phyloP scores from a whole-genome alignment of 2,113 vertebrate genomes.

The Notechis scutatus region DNA sequence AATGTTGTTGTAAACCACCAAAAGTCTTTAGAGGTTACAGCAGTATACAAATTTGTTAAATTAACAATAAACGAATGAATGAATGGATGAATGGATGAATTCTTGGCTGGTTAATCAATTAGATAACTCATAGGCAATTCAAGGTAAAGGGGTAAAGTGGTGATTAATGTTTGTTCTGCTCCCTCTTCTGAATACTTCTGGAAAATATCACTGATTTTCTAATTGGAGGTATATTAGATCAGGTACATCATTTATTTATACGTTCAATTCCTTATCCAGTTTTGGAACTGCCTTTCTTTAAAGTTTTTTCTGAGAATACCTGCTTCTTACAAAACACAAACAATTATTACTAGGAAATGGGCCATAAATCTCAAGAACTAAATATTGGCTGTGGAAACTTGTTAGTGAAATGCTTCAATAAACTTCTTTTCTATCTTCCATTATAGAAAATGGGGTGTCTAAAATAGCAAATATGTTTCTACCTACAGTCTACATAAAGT shows the following conservation, averaged over 20 bases:
- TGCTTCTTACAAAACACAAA: slow-evolving; percentile 8
- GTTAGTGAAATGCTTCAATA: slow-evolving; percentile 6
- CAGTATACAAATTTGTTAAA: neutral
- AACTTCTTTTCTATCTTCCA: neutral
- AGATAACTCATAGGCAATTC: neutral
- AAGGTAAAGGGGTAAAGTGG: too few relatives aligned
- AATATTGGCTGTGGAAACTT: neutral
- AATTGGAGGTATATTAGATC: too few relatives aligned
- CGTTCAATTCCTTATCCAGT: neutral
- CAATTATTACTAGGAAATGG: slow-evolving; percentile 24
- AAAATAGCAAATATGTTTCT: neutral
- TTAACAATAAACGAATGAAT: neutral
- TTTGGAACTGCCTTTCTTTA: neutral
- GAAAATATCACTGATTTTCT: neutral
- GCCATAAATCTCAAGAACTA: slow-evolving; percentile 6
- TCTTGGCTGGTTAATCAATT: neutral
- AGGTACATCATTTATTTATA: neutral
- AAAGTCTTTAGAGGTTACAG: neutral
- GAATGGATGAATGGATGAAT: neutral
- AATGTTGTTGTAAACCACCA: neutral
- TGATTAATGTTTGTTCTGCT: neutral
- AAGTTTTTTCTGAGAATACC: neutral
- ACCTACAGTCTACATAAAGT: neutral
- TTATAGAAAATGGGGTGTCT: neutral
- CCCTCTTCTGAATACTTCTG: neutral